Base-by-base conservation (phyloP, 2,797 vertebrate genomes). In the Apodemus agrarius region DNA sequence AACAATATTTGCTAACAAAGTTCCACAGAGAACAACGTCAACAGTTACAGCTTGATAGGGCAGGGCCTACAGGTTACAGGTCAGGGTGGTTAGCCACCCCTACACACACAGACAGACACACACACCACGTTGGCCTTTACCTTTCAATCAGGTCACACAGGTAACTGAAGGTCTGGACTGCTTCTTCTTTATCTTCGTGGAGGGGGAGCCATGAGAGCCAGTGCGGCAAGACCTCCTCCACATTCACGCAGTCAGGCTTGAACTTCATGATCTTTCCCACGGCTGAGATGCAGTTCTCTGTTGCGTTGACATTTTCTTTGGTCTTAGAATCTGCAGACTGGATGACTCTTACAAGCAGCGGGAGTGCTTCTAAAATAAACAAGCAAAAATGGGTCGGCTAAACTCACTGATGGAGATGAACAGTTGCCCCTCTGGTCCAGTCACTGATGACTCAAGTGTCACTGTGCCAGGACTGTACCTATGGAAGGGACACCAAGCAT, bases 101-200 rank as follows among this genome's bases (percentile, higher is more conserved):
- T 9, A 49, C 46, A 7, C 46, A 7, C 9, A 7, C 46, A 7
- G 10, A 52, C 2, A 59, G 13, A 75, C 59, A 65, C 63, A 65
- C 57, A 21, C 57, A 13, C 52, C 49, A 10, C 49, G 11, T 10
- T 6, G 2, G 31, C 17, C 14, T 65, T 85, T 97, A 99, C 99
- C 99, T 99, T 98, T 99, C 99, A 67, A 99, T 99, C 96, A 99
- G 99, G 98, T 99, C 99, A 85, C 99, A 99, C 78, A 99, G 98
- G 80, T 99, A 99, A 98, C 98, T 99, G 94, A 99, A 99, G 0
- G 99, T 99, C 98, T 99, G 99, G 90, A 99, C 99, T 7, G 99
- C 99, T 98, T 99, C 99, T 97, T 99, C 99, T 98, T 99, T 99
- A 98, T 99, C 99, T 98, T 99, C 99, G n/a, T 99, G 99, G 94